Evolutionary conservation across 2,797 vertebrate species (phyloP).

Genomic region (Anas georgica): DNA sequence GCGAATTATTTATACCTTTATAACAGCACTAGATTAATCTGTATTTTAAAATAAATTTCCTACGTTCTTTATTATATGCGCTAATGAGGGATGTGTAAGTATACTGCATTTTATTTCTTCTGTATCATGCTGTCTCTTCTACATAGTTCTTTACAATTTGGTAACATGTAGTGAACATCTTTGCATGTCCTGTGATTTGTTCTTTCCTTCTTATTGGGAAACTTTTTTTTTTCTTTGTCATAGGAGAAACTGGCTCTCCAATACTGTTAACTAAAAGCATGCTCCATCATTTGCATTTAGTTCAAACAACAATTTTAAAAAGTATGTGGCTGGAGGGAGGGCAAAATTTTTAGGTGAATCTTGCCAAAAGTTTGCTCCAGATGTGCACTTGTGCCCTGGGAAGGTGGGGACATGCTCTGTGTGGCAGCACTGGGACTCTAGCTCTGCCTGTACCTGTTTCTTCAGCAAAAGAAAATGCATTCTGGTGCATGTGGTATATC

Average conservation of each 20-base stretch:
- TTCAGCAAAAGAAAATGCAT: background rate
- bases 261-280: background rate
- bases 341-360: background rate
- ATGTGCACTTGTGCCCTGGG: background rate
- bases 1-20: background rate
- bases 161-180: background rate
- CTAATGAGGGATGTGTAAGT: background rate
- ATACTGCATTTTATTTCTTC: background rate
- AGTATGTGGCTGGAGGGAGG: fast-evolving
- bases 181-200: background rate
- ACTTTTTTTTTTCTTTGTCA: background rate
- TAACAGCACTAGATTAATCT: background rate
- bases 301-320: background rate
- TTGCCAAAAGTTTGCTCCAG: background rate
- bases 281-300: background rate
- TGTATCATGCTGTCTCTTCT: background rate
- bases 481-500: background rate
- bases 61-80: background rate
- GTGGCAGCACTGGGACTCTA: background rate
- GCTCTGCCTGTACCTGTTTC: background rate
- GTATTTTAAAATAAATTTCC: background rate
- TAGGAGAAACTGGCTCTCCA: background rate
- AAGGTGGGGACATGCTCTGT: background rate
- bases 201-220: background rate
- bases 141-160: background rate